Evolutionary conservation across 2,888 invertebrate genomes (phyloP).

Genomic region (Bellardia pandia): DNA sequence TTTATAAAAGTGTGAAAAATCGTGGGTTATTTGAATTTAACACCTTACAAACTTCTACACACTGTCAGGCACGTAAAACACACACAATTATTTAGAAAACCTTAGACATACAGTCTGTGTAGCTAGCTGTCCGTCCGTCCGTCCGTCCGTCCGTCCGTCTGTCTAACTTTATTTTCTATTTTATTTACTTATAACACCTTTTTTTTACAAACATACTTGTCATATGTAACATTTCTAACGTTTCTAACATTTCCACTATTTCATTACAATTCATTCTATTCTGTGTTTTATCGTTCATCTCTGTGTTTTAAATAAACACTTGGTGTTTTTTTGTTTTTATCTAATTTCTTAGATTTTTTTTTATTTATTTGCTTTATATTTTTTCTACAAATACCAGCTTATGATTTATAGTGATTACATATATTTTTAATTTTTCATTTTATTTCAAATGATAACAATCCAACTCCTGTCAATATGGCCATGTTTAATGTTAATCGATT

Average conservation of each 20-base stretch:
- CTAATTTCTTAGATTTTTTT: conserved; percentile 19
- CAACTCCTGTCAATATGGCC: conserved; percentile 34
- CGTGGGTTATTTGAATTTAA: conserved; percentile 59
- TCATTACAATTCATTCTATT: not conserved
- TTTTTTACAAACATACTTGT: not conserved
- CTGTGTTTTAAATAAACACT: conserved; percentile 27
- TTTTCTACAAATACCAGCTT: not conserved
- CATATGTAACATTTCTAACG: conserved; percentile 20
- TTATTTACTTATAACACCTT: conserved; percentile 62
- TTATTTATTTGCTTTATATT: not conserved
- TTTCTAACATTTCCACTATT: not conserved
- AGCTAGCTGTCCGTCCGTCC: not conserved
- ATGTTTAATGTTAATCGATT: conserved; percentile 52
- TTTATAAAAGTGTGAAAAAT: conserved; percentile 58
- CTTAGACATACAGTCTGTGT: not conserved
- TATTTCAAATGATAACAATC: not conserved
- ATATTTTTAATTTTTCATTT: not conserved
- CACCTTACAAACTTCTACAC: conserved; percentile 37
- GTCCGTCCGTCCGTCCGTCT: not conserved
- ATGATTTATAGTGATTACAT: conserved; percentile 42
- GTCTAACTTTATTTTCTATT: not conserved
- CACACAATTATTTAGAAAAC: not conserved
- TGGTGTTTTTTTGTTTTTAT: conserved; percentile 16
- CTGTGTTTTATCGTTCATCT: conserved; percentile 63
- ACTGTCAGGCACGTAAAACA: not conserved